phyloP scores from a whole-genome alignment of 1,140 invertebrate genomes.

The Ruditapes philippinarum region DNA sequence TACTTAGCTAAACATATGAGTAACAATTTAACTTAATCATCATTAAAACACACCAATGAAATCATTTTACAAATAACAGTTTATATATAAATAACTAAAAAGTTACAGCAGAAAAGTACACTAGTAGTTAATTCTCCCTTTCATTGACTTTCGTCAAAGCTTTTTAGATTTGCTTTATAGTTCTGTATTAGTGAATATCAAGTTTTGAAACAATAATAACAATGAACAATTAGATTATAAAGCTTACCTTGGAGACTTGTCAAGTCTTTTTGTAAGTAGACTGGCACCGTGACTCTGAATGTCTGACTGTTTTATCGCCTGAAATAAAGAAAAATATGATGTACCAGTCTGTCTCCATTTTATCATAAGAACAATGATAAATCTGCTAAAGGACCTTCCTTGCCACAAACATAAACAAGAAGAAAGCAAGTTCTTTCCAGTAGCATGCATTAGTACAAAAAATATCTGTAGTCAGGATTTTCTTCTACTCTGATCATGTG shows the following conservation, averaged over 20 bases:
- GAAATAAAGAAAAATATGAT: constrained; percentile 49
- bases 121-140: no score
- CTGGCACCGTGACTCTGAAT: neutral
- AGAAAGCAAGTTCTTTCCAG: constrained; percentile 35
- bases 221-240: no score
- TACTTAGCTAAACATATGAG: no score
- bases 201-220: no score
- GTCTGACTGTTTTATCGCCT: constrained; percentile 51
- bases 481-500: constrained; percentile 52
- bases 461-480: constrained; percentile 35
- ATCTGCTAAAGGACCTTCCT: neutral
- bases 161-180: no score
- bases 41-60: no score
- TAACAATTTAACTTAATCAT: no score
- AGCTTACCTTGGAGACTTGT: constrained; percentile 55
- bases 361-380: neutral
- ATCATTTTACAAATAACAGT: no score
- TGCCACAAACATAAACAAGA: constrained; percentile 45
- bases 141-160: no score
- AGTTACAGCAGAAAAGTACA: no score
- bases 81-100: no score
- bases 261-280: constrained; percentile 44
- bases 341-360: constrained; percentile 16
- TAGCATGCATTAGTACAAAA: constrained; percentile 65
- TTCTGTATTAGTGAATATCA: no score